Percentiles rank a stretch among this genome's conserved stretches.
Conservation (phyloP, 2,888 invertebrate genomes). For the Dicyrtoma fusca region DNA sequence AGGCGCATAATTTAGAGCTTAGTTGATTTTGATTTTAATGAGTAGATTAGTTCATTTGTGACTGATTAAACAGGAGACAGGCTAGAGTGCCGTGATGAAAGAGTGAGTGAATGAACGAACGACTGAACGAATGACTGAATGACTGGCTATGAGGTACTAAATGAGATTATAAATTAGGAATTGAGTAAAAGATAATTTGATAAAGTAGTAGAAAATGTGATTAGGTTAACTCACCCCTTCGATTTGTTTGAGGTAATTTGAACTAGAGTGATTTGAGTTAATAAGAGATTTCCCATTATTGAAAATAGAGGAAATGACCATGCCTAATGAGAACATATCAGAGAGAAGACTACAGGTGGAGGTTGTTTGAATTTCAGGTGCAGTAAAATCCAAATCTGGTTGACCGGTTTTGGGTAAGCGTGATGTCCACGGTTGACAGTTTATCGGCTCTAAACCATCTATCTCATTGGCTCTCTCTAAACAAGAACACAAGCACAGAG, state of each 20-base stretch:
- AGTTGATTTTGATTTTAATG: no score
- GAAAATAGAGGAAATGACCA: constrained; percentile 90
- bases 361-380: constrained; percentile 88
- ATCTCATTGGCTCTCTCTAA: constrained; percentile 49
- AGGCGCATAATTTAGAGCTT: no score
- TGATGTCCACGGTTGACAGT: constrained; percentile 86
- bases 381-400: constrained; percentile 91
- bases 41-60: no score
- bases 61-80: no score
- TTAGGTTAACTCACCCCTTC: constrained; percentile 71
- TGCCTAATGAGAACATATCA: constrained; percentile 95
- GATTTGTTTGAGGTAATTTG: constrained; percentile 85
- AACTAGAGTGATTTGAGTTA: constrained; percentile 86
- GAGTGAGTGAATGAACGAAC: no score
- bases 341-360: constrained; percentile 83
- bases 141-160: no score
- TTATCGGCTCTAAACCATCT: constrained; percentile 72
- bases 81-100: no score
- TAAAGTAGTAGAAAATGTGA: no score
- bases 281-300: constrained; percentile 87
- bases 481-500: background rate
- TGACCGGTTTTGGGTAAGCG: constrained; percentile 89
- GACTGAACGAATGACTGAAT: no score
- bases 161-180: no score
- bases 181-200: no score